Evolutionary conservation across 2,797 vertebrate species (phyloP), one percentile per base, ranked within the genome.

Genomic region (Trichosurus vulpecula): DNA sequence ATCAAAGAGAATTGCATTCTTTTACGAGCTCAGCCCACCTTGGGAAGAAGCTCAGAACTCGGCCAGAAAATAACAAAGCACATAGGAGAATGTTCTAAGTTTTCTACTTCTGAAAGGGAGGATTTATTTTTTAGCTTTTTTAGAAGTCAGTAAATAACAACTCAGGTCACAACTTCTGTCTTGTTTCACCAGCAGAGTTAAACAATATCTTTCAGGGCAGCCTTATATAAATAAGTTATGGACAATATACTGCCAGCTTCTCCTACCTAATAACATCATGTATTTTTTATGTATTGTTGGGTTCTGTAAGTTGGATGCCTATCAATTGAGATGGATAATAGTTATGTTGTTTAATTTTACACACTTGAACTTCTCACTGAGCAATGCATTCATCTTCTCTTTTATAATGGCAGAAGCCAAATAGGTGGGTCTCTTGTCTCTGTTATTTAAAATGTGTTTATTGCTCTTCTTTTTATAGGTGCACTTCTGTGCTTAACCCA

Each of bases 271-370:
- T 98, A 97, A 96, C 96, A 96, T 97, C 96, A 98, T 98, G 97
- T 96, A 98, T 98, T 97, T 98, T 98, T 98, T 97, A 98, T 97
- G 96, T 92, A 96, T 97, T 97, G 96, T 97, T 97, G 96, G 96
- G 96, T 97, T 97, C 96, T 9, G 27, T 94, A 93, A 96, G 97
- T 96, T 97, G 97, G 96, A 97, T 95, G 90, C 93, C 97, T 81
- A 95, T 57, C 94, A 97, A 98, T 96, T 97, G 97, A 97, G 96
- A 97, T 96, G 96, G 97, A 98, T 98, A 97, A 98, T 97, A 95
- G 97, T 56, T 58, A 91, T 93, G 92, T 41, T 95, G 92, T 97
- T 97, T 97, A 93, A 97, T 96, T 98, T 97, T 97, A 97, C 95
- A 96, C 93, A 97, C 96, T 97, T 97, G 95, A 74, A 96, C 94